phyloP scores from a whole-genome alignment of 2,888 invertebrate species.

The Neocrepidodera transversa region DNA sequence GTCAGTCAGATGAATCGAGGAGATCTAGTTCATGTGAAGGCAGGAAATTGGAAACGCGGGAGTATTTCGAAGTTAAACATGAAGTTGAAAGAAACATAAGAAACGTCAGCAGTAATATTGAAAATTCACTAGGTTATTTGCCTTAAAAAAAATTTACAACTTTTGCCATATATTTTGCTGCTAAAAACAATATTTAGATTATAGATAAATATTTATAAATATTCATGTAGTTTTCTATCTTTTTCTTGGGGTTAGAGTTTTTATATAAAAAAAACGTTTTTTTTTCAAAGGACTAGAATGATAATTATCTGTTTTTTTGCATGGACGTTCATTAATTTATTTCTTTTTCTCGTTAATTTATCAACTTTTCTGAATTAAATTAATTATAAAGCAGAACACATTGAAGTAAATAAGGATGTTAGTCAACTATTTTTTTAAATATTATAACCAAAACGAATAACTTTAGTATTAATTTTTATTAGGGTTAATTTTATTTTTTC shows the following conservation, averaged over 20 bases:
- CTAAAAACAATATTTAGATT: background rate
- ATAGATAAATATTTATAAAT: background rate
- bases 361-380: too few relatives aligned
- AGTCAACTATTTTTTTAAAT: too few relatives aligned
- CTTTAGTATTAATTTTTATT: too few relatives aligned
- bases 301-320: background rate
- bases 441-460: too few relatives aligned
- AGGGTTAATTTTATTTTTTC: too few relatives aligned
- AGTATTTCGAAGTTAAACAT: slow-evolving; percentile 43
- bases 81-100: slow-evolving; percentile 31
- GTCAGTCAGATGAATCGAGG: slow-evolving; percentile 59
- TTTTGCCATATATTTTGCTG: slow-evolving; percentile 2
- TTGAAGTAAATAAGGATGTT: too few relatives aligned
- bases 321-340: background rate
- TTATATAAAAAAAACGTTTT: background rate
- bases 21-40: slow-evolving; percentile 50
- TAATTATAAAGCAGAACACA: too few relatives aligned
- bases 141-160: slow-evolving; percentile 56
- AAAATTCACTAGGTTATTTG: slow-evolving; percentile 71
- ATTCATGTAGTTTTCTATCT: background rate
- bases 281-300: background rate
- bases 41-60: slow-evolving; percentile 39
- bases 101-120: slow-evolving; percentile 63
- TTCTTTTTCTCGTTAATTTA: too few relatives aligned
- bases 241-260: too few relatives aligned